These are phyloP conservation scores for Campaea margaritaria DNA, from an alignment of 2,888 invertebrate genomes.

Conservation along the genomic window DNA sequence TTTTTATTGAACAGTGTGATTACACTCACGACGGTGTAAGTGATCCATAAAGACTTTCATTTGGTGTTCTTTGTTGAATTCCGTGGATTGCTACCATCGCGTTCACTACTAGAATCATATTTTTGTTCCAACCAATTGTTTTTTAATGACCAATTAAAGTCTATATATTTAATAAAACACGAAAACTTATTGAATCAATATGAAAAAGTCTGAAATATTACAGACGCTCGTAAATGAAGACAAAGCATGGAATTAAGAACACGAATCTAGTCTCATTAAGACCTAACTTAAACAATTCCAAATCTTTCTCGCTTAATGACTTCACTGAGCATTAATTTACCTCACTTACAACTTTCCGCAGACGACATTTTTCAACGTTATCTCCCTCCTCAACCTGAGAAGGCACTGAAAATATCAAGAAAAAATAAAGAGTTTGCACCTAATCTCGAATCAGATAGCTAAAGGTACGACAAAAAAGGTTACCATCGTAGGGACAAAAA, in stretches of 20 bases:
- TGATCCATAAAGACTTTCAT: too few species aligned
- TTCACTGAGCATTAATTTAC: slow-evolving; percentile 45
- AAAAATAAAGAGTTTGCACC: slow-evolving; percentile 68
- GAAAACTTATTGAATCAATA: too few species aligned
- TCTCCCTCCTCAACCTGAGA: slow-evolving; percentile 47
- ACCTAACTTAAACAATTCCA: slow-evolving; percentile 40
- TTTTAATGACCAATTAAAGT: too few species aligned
- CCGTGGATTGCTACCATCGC: too few species aligned
- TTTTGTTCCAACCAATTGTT: too few species aligned
- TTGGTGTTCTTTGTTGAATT: too few species aligned
- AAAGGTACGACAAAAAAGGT: slow-evolving; percentile 62
- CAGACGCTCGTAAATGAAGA: background rate
- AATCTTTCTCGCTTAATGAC: slow-evolving; percentile 49
- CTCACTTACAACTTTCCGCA: slow-evolving; percentile 41
- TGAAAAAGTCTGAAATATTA: too few species aligned
- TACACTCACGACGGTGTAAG: too few species aligned
- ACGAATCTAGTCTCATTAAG: background rate
- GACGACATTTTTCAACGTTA: slow-evolving; percentile 51
- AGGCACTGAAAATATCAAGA: slow-evolving; percentile 56
- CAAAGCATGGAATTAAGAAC: background rate
- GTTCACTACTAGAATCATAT: too few species aligned
- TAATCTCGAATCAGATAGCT: slow-evolving; percentile 75
- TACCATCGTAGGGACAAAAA: slow-evolving; percentile 62
- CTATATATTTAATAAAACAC: too few species aligned
- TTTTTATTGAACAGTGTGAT: too few species aligned